These are phyloP conservation scores for Amphilophus citrinellus DNA, from an alignment of 2,113 vertebrate species.

Conservation along the genomic window DNA sequence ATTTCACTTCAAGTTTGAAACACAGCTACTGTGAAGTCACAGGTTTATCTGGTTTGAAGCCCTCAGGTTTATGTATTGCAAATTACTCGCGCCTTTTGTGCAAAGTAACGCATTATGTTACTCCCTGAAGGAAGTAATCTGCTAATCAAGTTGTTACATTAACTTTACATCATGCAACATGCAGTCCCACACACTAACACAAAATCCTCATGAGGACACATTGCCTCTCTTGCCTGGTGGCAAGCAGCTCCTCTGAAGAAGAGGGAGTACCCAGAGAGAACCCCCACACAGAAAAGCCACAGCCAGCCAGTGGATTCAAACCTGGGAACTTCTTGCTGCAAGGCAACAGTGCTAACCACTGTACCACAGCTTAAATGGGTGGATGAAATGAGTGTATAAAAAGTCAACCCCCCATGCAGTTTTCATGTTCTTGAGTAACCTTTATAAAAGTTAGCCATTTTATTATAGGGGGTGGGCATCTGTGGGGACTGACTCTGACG, in stretches of 20 bases:
- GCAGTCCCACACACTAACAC: neutral
- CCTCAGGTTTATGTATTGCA: neutral
- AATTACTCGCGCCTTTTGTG: rapidly evolving
- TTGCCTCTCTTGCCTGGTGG: too few species aligned
- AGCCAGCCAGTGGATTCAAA: neutral
- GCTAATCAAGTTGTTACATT: neutral
- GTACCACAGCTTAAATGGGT: neutral
- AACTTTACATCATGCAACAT: neutral
- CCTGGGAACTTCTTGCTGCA: neutral
- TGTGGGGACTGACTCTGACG: neutral
- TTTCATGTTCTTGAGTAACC: neutral
- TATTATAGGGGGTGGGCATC: neutral
- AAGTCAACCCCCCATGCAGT: neutral
- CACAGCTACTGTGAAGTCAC: neutral
- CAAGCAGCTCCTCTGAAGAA: too few species aligned
- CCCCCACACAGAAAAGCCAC: neutral
- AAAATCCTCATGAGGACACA: neutral
- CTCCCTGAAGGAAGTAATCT: neutral
- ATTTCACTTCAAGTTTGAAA: neutral
- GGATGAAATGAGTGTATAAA: neutral
- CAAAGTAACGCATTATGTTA: neutral
- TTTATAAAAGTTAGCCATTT: constrained; percentile 1
- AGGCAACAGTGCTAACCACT: neutral
- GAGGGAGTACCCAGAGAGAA: neutral
- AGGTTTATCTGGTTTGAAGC: neutral